These are phyloP conservation scores for Brenthis daphne DNA, from an alignment of 2,888 invertebrate species.

Conservation along the genomic window DNA sequence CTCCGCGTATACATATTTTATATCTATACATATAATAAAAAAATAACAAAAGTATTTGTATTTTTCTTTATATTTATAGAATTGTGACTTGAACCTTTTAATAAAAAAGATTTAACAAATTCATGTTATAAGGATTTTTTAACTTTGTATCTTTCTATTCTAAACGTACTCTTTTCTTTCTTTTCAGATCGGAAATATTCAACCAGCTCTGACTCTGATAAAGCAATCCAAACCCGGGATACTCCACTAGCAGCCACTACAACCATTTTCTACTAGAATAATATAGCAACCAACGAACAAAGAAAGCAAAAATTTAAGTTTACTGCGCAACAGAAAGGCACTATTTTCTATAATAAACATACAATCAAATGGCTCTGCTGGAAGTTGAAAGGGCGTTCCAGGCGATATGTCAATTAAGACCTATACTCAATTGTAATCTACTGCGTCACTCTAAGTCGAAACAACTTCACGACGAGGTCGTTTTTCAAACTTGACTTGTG, in stretches of 20 bases:
- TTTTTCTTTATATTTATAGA: too few relatives aligned
- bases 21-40: too few relatives aligned
- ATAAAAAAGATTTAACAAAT: too few relatives aligned
- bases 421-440: slow-evolving; percentile 64
- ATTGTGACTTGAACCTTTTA: too few relatives aligned
- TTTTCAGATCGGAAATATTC: slow-evolving; percentile 69
- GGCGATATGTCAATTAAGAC: slow-evolving; percentile 74
- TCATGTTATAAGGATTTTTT: not conserved
- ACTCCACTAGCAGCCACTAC: slow-evolving; percentile 72
- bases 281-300: slow-evolving; percentile 62
- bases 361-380: slow-evolving; percentile 53
- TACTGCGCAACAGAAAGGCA: slow-evolving; percentile 52
- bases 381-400: slow-evolving; percentile 63
- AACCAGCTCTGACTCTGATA: slow-evolving; percentile 74
- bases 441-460: slow-evolving; percentile 61
- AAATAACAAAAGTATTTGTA: too few relatives aligned
- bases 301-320: slow-evolving; percentile 55
- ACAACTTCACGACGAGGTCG: slow-evolving; percentile 66
- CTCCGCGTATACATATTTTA: too few relatives aligned
- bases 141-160: slow-evolving; percentile 2
- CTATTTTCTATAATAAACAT: slow-evolving; percentile 48
- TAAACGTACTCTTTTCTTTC: slow-evolving; percentile 54
- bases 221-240: slow-evolving; percentile 78
- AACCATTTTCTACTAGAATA: slow-evolving; percentile 65
- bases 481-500: slow-evolving; percentile 72